Base-by-base conservation (phyloP, 2,113 vertebrate genomes). In the Nanorana parkeri region DNA sequence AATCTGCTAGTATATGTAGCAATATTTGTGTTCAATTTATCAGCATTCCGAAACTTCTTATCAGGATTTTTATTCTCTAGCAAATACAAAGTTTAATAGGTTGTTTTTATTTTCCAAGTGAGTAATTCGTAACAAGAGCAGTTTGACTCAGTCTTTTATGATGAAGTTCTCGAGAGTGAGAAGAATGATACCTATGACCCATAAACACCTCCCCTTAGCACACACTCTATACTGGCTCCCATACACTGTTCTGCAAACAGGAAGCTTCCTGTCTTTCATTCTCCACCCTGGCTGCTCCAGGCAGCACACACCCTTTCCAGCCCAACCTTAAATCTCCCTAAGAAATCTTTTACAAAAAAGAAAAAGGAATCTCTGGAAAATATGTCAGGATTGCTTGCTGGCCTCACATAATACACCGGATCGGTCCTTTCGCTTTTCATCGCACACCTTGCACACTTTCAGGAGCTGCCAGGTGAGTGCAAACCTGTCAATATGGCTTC, bases 291-390 rank as follows among this genome's bases (percentile, higher is more conserved):
- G 71, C 71, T 68, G 72, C 80, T 52, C 3, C 64, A 83, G 71
- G 64, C 71, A 41, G 80, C 52, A 83, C 80, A 83, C 80, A 83
- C 80, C 80, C 80, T 76, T 32, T 68, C 52, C 80, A 76, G 80
- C 21, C 60, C 63, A 83, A 83, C 72, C 80, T 83, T 83, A 82
- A 58, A 83, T 55, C 16, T 82, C 71, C 80, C 63, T 75, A 83
- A 83, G 80, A 63, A 83, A 83, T 47, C 69, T 75, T 75, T 58
- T 23, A 51, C 11, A 68, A 17, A 68, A 17, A 67, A 56, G 21
- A 26, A 66, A 65, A 75, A 73, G 52, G 29, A 81, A 47, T 29
- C 32, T 54, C 41, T 71, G 69, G 47, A 75, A 56, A 21, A 55
- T 66, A 2, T 28, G 24, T 36, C 41, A 23, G 26, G 52, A 47